Evolutionary conservation across 1,140 invertebrate genomes (phyloP).

Genomic region (Drosophila sucinea): DNA sequence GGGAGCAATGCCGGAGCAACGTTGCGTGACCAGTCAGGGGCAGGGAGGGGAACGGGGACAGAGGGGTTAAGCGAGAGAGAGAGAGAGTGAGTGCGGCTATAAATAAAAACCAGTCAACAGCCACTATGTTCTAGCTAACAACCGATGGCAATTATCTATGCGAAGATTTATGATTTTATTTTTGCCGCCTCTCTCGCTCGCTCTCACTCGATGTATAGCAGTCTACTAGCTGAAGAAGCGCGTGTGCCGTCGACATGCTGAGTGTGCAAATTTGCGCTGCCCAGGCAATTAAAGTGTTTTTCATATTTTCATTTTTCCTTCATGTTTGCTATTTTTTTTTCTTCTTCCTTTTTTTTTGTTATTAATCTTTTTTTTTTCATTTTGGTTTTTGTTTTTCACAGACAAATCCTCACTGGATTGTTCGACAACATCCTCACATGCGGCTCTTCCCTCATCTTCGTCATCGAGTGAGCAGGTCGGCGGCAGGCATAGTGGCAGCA

Average conservation of each 20-base stretch:
- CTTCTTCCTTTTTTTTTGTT: slow-evolving; percentile 33
- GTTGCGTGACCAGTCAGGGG: slow-evolving; percentile 60
- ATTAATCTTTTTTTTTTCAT: slow-evolving; percentile 31
- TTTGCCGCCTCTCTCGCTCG: slow-evolving; percentile 18
- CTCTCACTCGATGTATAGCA: background rate
- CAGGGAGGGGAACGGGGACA: slow-evolving; percentile 21
- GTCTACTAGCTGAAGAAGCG: slow-evolving; percentile 41
- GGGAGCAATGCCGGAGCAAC: slow-evolving; percentile 34
- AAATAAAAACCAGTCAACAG: slow-evolving; percentile 70
- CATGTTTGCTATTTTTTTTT: slow-evolving; percentile 28
- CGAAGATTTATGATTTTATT: slow-evolving; percentile 68
- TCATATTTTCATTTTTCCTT: slow-evolving; percentile 30
- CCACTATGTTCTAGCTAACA: slow-evolving; percentile 28
- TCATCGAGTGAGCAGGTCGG: slow-evolving; percentile 48
- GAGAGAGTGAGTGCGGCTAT: slow-evolving; percentile 49
- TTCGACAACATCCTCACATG: slow-evolving; percentile 68
- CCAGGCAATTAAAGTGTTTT: slow-evolving; percentile 66
- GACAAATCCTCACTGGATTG: slow-evolving; percentile 79
- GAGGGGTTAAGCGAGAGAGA: slow-evolving; percentile 16
- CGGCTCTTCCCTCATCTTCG: slow-evolving; percentile 53
- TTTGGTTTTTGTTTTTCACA: slow-evolving; percentile 45
- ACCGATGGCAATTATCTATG: slow-evolving; percentile 76
- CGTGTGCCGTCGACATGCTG: slow-evolving; percentile 56
- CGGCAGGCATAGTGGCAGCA: slow-evolving; percentile 61
- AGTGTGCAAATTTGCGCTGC: slow-evolving; percentile 75